These are phyloP conservation scores for Bettongia penicillata DNA, from an alignment of 2,113 vertebrate species.

Conservation along the genomic window DNA sequence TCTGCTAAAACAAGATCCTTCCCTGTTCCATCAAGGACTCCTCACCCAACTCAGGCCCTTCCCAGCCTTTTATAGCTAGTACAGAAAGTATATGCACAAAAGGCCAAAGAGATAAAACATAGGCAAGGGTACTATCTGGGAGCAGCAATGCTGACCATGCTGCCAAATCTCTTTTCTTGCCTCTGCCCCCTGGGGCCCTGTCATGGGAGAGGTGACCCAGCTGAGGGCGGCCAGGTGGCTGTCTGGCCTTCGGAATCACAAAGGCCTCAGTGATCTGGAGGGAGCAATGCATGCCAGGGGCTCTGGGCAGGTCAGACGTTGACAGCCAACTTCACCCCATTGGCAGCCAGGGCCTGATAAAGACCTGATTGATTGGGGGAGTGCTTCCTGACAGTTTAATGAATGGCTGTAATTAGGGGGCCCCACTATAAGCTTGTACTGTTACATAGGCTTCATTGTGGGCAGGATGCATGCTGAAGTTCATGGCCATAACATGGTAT, in stretches of 20 bases:
- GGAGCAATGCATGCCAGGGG: conserved; percentile 25
- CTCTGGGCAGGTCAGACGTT: conserved; percentile 65
- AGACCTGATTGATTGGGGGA: conserved; percentile 41
- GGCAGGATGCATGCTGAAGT: background rate
- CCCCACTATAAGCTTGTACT: background rate
- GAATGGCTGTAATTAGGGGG: conserved; percentile 79
- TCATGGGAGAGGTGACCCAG: background rate
- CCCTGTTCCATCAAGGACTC: background rate
- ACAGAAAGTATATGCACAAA: background rate
- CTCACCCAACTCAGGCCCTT: conserved; percentile 4
- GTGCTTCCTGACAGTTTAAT: conserved; percentile 79
- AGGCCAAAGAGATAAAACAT: background rate
- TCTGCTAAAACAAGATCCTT: background rate
- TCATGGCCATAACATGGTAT: conserved; percentile 45
- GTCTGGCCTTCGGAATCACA: conserved; percentile 3
- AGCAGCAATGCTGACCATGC: background rate
- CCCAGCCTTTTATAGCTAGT: background rate
- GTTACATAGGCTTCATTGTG: conserved; percentile 53
- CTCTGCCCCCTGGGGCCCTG: conserved; percentile 17
- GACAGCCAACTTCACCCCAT: conserved; percentile 76
- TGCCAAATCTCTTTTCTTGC: background rate
- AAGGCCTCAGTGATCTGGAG: background rate
- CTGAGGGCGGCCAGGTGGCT: conserved; percentile 35
- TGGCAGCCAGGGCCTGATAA: conserved; percentile 73
- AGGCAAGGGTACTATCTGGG: background rate